Conservation (phyloP, 2,113 vertebrate species). For the Dicerorhinus sumatrensis region DNA sequence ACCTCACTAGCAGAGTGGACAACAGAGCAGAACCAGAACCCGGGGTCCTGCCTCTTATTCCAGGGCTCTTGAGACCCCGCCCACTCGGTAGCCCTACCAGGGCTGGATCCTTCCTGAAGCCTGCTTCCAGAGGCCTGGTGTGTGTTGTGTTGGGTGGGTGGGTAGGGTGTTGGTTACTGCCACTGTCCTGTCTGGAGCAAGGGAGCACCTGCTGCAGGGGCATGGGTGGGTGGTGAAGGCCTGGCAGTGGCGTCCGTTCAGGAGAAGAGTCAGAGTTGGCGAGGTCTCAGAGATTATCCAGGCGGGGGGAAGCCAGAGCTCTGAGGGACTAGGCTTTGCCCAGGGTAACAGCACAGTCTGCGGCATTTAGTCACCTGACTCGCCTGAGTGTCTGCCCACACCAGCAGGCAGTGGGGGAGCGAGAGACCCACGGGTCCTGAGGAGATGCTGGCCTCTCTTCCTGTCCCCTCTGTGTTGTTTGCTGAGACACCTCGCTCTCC, state of each 20-base stretch:
- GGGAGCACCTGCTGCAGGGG: neutral
- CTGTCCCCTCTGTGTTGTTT: neutral
- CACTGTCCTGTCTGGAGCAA: neutral
- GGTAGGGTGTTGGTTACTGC: neutral
- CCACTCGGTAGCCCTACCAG: neutral
- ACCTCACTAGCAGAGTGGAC: neutral
- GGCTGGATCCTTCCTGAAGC: neutral
- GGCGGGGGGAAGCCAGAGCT: neutral
- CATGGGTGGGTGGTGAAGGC: neutral
- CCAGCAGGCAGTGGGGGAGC: neutral
- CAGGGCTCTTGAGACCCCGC: neutral
- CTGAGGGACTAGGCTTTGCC: neutral
- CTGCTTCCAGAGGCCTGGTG: neutral
- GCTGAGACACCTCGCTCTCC: neutral
- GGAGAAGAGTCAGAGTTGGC: neutral
- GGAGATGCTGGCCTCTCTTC: neutral
- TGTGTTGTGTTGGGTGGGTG: neutral
- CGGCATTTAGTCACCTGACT: neutral
- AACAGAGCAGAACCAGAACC: neutral
- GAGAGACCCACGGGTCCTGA: neutral
- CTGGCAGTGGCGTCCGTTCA: neutral
- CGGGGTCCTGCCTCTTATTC: neutral
- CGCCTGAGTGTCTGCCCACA: neutral
- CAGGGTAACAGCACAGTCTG: neutral
- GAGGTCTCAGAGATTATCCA: neutral